Evolutionary conservation across 2,113 vertebrate species (phyloP).

Genomic region (Sminthopsis crassicaudata): DNA sequence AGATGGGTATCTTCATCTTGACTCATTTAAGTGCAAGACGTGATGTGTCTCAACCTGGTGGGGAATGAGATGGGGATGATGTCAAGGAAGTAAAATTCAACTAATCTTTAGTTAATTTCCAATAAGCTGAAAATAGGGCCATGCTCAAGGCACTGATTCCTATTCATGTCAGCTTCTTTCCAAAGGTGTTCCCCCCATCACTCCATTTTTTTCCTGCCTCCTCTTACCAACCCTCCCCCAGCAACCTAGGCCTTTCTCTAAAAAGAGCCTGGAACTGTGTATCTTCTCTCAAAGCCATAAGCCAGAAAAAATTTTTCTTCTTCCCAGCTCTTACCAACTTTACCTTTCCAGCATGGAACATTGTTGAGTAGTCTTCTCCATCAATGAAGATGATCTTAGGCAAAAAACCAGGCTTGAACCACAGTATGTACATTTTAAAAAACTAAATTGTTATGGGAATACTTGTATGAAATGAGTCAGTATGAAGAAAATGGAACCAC

Average conservation of each 20-base stretch:
- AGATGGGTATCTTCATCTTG: neutral
- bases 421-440: neutral
- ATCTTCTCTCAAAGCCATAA: neutral
- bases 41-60: neutral
- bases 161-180: neutral
- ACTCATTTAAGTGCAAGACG: neutral
- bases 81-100: neutral
- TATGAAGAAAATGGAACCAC: neutral
- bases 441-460: neutral
- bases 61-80: neutral
- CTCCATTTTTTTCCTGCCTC: neutral
- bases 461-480: neutral
- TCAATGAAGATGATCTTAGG: neutral
- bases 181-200: neutral
- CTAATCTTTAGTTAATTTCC: neutral
- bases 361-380: neutral
- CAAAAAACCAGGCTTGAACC: neutral
- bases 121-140: neutral
- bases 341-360: neutral
- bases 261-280: neutral
- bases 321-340: neutral
- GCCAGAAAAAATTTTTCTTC: neutral
- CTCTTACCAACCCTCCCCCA: no score
- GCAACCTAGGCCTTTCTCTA: neutral
- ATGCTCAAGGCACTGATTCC: neutral